Evolutionary conservation across 2,797 vertebrate species (phyloP), one percentile per base, ranked within the genome.

Genomic region (Danionella dracula): DNA sequence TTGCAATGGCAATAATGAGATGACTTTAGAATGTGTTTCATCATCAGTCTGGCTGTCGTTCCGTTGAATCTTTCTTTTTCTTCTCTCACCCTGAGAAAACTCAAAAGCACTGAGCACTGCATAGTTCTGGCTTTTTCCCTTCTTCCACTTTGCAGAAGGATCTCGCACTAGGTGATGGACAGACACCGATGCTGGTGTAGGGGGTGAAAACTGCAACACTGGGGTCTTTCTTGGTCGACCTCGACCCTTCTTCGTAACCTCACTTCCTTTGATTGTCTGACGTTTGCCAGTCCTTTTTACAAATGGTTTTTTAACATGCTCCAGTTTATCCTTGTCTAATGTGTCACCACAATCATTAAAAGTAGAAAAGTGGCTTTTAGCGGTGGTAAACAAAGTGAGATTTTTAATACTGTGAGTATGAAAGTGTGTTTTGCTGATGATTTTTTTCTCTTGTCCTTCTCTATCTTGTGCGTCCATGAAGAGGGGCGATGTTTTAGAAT

Each of bases 181-280:
- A 35, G 66, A 42, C 17, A 31, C 29, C 1, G 58, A 58, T 8
- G 78, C 42, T 54, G 78, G 70, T 80, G 70, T 76, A 88, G 79
- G 60, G 35, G 82, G 54, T 77, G 85, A 0, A 82, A 86, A 31
- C 81, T 84, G 58, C 73, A 90, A 83, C 60, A 80, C 74, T 1
- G 82, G 41, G 85, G 84, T 65, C 72, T 99, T 99, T 66, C 94
- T 85, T 50, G 97, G 97, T 70, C 97, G 82, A 1, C 97, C 97
- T 0, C 93, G 94, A 70, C 95, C 80, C 29, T 94, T 90, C 82
- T 93, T 96, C 74, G 92, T 93, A 29, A 91, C 91, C 64, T 89
- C 89, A 29, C 88, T 91, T 59, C 89, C 90, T 0, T 91, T 89
- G 56, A 89, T 74, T 1, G 87, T 83, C 77, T 89, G 89, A 71